These are phyloP conservation scores for Vireo griseus DNA, from an alignment of 2,797 vertebrate species.

Conservation along the genomic window DNA sequence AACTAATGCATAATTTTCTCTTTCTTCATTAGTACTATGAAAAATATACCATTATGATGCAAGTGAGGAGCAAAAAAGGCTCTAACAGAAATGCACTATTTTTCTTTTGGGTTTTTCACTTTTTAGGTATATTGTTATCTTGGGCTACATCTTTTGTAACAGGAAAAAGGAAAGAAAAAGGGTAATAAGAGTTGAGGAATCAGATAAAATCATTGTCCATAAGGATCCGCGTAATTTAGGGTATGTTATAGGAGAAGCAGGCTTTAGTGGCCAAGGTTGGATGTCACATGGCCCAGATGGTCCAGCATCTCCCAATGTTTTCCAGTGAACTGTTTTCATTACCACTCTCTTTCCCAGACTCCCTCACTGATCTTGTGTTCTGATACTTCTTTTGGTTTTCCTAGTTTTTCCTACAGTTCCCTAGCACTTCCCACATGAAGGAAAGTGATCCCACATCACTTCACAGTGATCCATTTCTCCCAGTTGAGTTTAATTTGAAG, in stretches of 20 bases:
- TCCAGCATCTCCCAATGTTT: neutral
- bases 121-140: neutral
- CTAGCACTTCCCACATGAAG: neutral
- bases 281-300: neutral
- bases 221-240: neutral
- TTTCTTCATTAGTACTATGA: neutral
- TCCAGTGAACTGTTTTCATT: neutral
- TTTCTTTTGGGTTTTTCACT: neutral
- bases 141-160: neutral
- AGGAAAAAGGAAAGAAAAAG: neutral
- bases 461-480: neutral
- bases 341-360: neutral
- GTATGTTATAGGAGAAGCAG: accelerated
- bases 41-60: neutral
- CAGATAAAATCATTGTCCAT: neutral
- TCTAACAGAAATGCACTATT: neutral
- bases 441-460: neutral
- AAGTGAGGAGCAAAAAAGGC: neutral
- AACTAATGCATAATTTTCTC: neutral
- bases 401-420: neutral
- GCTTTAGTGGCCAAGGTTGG: neutral
- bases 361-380: neutral
- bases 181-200: neutral
- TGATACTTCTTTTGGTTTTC: neutral
- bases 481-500: neutral